Percentiles rank a stretch among this genome's conserved stretches.
Evolutionary conservation across 2,888 invertebrate genomes (phyloP).

Genomic region (Operophtera brumata): DNA sequence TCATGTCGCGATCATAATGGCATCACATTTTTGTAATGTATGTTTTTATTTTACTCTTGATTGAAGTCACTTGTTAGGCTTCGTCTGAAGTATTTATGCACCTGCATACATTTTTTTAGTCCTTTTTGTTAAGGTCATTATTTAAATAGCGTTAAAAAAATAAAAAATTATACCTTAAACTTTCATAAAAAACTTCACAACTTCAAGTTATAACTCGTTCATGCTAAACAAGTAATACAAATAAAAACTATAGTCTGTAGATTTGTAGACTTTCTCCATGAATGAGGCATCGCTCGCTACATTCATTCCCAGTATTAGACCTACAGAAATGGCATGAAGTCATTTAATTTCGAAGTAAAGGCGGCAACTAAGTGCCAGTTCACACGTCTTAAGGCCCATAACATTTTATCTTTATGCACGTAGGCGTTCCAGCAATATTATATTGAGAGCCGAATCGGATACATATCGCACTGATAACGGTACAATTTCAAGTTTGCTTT

Average conservation of each 20-base stretch:
- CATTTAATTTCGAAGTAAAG: conserved; percentile 19
- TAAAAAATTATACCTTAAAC: too few species aligned
- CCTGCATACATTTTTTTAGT: conserved; percentile 4
- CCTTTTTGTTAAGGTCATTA: too few species aligned
- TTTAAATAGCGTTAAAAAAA: too few species aligned
- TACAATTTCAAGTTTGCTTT: conserved; percentile 33
- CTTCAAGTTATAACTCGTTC: too few species aligned
- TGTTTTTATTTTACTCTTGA: conserved; percentile 37
- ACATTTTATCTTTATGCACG: conserved; percentile 51
- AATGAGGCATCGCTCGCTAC: too few species aligned
- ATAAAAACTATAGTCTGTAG: too few species aligned
- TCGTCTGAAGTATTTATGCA: conserved; percentile 16
- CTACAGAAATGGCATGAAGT: conserved; percentile 4
- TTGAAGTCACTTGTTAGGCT: conserved; percentile 20
- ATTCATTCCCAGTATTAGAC: not conserved
- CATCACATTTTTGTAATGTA: conserved; percentile 40
- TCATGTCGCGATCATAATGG: conserved; percentile 63
- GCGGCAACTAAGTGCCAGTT: conserved; percentile 30
- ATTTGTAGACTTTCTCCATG: too few species aligned
- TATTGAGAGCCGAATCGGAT: conserved; percentile 45
- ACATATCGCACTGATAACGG: conserved; percentile 33
- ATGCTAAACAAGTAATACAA: too few species aligned
- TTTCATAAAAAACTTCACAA: too few species aligned
- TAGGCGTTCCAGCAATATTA: conserved; percentile 46
- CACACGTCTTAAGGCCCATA: conserved; percentile 48